phyloP scores from a whole-genome alignment of 2,797 vertebrate genomes.

The Alca torda region DNA sequence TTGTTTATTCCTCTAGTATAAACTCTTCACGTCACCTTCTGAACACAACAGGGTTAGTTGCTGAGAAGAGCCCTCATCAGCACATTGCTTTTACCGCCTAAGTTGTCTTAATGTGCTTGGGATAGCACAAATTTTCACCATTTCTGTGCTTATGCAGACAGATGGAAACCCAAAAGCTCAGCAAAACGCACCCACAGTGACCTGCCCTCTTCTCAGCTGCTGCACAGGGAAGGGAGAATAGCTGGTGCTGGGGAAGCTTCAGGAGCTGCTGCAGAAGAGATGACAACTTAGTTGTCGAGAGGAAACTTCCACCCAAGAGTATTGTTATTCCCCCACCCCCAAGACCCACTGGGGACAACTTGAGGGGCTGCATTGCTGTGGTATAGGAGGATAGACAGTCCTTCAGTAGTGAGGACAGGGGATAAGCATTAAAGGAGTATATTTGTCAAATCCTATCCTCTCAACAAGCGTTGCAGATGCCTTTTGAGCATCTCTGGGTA shows the following conservation, averaged over 20 bases:
- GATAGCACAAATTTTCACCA: slow-evolving; percentile 25
- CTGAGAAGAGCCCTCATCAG: slow-evolving; percentile 36
- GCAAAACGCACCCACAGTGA: neutral
- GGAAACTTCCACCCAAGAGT: neutral
- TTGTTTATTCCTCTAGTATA: slow-evolving; percentile 37
- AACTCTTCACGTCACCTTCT: slow-evolving; percentile 33
- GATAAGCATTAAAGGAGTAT: neutral
- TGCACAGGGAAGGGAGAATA: neutral
- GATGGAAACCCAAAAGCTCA: slow-evolving; percentile 35
- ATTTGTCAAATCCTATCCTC: neutral
- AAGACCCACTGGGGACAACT: neutral
- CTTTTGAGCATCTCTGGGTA: neutral
- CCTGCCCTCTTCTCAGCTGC: neutral
- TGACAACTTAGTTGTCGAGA: neutral
- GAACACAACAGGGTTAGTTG: neutral
- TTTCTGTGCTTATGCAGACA: slow-evolving; percentile 22
- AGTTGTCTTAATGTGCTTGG: slow-evolving; percentile 45
- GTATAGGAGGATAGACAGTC: neutral
- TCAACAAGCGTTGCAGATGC: neutral
- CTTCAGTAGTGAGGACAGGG: neutral
- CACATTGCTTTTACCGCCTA: slow-evolving; percentile 15
- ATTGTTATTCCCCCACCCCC: neutral
- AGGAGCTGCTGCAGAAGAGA: neutral
- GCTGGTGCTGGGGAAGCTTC: neutral
- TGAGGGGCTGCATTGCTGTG: neutral